Base-by-base conservation (phyloP, 2,888 invertebrate genomes). In the Pollenia griseotomentosa region DNA sequence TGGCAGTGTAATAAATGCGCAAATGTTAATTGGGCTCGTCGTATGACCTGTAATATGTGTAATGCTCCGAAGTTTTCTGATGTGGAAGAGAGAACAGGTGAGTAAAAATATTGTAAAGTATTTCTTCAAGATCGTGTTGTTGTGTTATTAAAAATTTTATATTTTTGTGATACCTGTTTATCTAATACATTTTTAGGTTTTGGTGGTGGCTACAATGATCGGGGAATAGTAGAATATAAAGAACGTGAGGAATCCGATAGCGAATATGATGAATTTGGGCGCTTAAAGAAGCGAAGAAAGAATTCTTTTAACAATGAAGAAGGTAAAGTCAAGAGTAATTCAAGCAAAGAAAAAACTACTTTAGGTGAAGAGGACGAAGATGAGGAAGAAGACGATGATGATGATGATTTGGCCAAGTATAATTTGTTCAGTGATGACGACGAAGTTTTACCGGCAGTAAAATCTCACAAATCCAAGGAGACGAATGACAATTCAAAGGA, bases 1-100 rank as follows among this genome's bases (percentile, higher is more conserved):
- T 99, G 99, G 99, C 98, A 99, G 92, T 99, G 99, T 94, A 98
- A 97, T 94, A 99, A 99, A 93, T 99, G 99, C 94, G 99, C 99
- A n/a, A 99, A 99, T 94, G 99, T 99, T 12, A 99, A 99, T 94
- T 94, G 94, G 99, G 99, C 99, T 40, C 91, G 93, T 88, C 95
- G 99, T 79, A 97, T 96, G 91, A 97, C 97, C 78, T 99, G 99
- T 94, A 99, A 99, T 94, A 98, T 99, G 94, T 99, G 99, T 94
- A 99, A 99, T 94, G 98, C 99, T 6, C 99, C 99, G 0, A 99
- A 99, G 94, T 98, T 98, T 93, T 98, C 98, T 19, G 98, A 99
- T 94, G 97, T 98, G 85, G 96, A 98, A 93, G 96, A 96, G 91
- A 94, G 97, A 88, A 95, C 95, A 80, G 97, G 95, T 93, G 87